Base-by-base conservation (phyloP, 2,888 invertebrate species). In the Aricia artaxerxes region DNA sequence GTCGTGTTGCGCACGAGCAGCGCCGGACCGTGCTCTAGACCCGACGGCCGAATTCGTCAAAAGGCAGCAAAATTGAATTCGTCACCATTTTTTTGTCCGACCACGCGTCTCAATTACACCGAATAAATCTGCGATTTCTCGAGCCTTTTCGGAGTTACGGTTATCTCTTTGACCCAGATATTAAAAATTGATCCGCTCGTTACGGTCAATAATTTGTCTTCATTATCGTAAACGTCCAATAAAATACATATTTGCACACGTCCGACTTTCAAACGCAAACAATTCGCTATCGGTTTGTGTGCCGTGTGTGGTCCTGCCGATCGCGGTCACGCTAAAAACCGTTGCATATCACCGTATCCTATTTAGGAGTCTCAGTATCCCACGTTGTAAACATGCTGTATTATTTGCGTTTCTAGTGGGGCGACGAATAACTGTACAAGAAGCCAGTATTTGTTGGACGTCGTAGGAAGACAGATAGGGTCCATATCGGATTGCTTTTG, bases 1-100 rank as follows among this genome's bases (percentile, higher is more conserved):
- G 85, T 85, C 85, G 84, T 84, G 90, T 86, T 87, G 88, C 90
- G 91, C 90, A 89, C 90, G 90, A 90, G 84, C 87, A 85, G 75
- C 80, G 81, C 78, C 79, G 82, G 82, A 82, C 83, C 82, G 82
- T 85, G 84, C 84, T 83, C 83, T 83, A 83, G 82, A 84, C 81
- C 84, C 83, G 84, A 80, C 84, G 86, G 83, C 82, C 86, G 82
- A 87, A 89, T 86, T 87, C 85, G 80, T 83, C 87, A 86, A 86
- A 85, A 86, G 85, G 86, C 87, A 87, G 86, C 83, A 85, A 88
- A 89, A 88, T 85, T 83, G 80, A 88, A 90, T 88, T 90, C 85
- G 86, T 86, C 87, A 88, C 86, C 83, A 85, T 79, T 84, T 82
- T 83, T 85, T 86, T 86, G 86, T 85, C 82, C 78, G 78, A 81